A percentile compares a stretch with the other conserved stretches of the same genome.
phyloP scores from a whole-genome alignment of 2,888 invertebrate species.

The Lagria hirta region DNA sequence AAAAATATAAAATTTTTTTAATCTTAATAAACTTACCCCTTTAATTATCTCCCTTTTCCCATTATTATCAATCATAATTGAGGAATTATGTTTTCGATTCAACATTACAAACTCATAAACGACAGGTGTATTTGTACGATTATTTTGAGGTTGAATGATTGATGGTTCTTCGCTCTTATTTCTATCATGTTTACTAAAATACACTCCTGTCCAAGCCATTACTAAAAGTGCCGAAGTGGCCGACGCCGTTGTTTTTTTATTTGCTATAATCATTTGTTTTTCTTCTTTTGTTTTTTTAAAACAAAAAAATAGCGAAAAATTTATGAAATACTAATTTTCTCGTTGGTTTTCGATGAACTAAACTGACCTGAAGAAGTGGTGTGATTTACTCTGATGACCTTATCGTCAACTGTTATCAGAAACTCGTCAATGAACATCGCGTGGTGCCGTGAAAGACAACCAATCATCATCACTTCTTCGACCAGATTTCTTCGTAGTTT shows the following conservation, averaged over 20 bases:
- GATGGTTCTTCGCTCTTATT: too few species aligned
- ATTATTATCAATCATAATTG: conserved; percentile 27
- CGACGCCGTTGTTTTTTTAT: conserved; percentile 46
- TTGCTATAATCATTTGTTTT: too few species aligned
- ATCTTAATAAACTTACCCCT: conserved; percentile 43
- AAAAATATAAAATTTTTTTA: too few species aligned
- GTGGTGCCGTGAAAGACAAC: conserved; percentile 34
- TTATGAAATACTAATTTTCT: too few species aligned
- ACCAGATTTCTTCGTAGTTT: too few species aligned
- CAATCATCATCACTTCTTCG: conserved; percentile 37
- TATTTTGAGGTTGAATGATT: not conserved
- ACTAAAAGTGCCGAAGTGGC: conserved; percentile 56
- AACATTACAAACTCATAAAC: conserved; percentile 19
- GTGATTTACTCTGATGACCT: conserved; percentile 8
- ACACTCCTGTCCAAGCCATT: conserved; percentile 59
- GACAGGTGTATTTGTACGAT: conserved; percentile 3
- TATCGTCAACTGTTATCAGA: too few species aligned
- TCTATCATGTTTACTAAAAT: conserved; percentile 49
- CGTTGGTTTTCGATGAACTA: too few species aligned
- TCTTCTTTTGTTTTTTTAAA: too few species aligned
- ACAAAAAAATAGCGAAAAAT: too few species aligned
- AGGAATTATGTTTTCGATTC: conserved; percentile 4
- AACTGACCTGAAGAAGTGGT: conserved; percentile 19
- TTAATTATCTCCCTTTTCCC: conserved; percentile 53
- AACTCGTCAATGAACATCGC: conserved; percentile 36